Conservation (phyloP, 2,113 vertebrate genomes). For the Microcebus tavaratra region DNA sequence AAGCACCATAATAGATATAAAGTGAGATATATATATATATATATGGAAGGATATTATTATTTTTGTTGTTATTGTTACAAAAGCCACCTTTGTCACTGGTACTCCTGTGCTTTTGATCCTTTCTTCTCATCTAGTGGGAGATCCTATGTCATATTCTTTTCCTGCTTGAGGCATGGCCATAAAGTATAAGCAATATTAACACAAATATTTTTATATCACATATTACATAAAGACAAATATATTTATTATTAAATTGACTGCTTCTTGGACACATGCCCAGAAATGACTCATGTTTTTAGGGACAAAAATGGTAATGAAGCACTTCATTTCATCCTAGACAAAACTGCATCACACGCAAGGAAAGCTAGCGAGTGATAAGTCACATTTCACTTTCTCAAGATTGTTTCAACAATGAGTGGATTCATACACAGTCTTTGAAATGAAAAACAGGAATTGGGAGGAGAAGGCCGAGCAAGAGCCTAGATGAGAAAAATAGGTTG, state of each 20-base stretch:
- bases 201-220: neutral
- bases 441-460: conserved; percentile 39
- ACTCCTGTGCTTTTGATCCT: neutral
- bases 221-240: neutral
- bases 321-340: conserved; percentile 25
- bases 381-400: conserved; percentile 33
- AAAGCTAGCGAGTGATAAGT: neutral
- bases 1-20: neutral
- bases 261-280: conserved; percentile 5
- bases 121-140: neutral
- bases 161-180: neutral
- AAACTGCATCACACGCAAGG: neutral
- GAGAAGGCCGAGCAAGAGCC: conserved; percentile 11
- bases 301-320: neutral
- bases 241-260: conserved; percentile 44
- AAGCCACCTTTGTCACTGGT: neutral
- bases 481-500: conserved; percentile 47
- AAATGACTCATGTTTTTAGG: conserved; percentile 43
- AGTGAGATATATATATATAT: neutral
- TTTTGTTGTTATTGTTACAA: neutral
- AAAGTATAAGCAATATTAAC: neutral
- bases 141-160: neutral
- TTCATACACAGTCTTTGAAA: neutral
- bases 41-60: neutral
- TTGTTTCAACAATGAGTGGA: conserved; percentile 23